phyloP scores from a whole-genome alignment of 2,113 vertebrate species.

The Glaucomys volans region DNA sequence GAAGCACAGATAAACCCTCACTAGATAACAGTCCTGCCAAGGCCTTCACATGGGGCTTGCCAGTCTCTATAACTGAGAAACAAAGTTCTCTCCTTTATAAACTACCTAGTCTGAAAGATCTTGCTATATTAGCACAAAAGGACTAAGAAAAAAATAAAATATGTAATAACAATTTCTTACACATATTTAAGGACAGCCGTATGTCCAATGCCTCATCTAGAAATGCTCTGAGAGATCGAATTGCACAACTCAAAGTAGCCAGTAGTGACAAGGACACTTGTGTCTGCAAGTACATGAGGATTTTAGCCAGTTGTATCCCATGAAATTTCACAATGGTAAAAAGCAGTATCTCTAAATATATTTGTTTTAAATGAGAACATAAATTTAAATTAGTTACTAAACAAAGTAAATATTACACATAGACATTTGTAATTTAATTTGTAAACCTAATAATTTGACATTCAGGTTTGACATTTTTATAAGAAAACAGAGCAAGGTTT shows the following conservation, averaged over 20 bases:
- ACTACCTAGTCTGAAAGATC: background rate
- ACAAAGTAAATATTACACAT: background rate
- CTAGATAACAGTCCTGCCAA: background rate
- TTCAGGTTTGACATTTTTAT: background rate
- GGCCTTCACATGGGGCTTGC: background rate
- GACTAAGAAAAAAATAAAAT: background rate
- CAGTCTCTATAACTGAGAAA: background rate
- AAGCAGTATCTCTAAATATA: background rate
- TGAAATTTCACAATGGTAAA: background rate
- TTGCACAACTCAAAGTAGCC: background rate
- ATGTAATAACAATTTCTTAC: background rate
- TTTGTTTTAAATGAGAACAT: background rate
- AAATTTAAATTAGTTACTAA: background rate
- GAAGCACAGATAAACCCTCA: background rate
- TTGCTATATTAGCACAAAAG: background rate
- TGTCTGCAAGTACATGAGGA: background rate
- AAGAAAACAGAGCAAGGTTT: background rate
- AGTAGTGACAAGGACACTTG: background rate
- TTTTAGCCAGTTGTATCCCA: background rate
- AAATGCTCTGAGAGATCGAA: background rate
- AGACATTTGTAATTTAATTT: background rate
- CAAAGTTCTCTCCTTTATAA: background rate
- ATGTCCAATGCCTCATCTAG: background rate
- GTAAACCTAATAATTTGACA: background rate
- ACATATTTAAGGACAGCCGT: background rate